Conservation (phyloP, 2,113 vertebrate species). For the Barbus barbus region DNA sequence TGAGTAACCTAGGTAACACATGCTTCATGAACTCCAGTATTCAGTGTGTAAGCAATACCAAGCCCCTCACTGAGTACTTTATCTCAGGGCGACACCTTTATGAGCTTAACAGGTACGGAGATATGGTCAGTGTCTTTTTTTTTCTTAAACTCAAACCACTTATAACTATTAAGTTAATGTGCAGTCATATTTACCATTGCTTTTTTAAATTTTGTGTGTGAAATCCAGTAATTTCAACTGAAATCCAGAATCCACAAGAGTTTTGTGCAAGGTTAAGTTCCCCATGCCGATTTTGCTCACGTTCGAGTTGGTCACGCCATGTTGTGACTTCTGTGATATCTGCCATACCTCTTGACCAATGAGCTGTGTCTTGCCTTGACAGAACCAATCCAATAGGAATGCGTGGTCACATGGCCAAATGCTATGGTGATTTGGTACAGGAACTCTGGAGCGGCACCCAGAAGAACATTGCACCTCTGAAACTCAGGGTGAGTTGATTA, state of each 20-base stretch:
- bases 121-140: not conserved
- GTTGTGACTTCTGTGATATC: not conserved
- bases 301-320: not conserved
- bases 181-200: too few relatives aligned
- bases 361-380: conserved; percentile 48
- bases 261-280: too few relatives aligned
- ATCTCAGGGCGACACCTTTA: conserved; percentile 97
- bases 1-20: conserved; percentile 98
- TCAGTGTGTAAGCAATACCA: conserved; percentile 98
- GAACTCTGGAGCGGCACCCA: conserved; percentile 98
- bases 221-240: too few relatives aligned
- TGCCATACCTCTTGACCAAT: conserved; percentile 21
- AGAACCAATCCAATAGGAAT: conserved; percentile 98
- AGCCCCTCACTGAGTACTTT: conserved; percentile 94
- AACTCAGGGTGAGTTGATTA: conserved; percentile 84
- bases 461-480: conserved; percentile 95
- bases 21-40: conserved; percentile 99
- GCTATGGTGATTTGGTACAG: conserved; percentile 96
- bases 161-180: too few relatives aligned
- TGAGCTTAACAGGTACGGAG: conserved; percentile 91
- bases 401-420: conserved; percentile 99
- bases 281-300: too few relatives aligned
- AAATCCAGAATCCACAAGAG: too few relatives aligned
- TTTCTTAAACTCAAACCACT: too few relatives aligned
- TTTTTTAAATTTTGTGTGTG: too few relatives aligned